phyloP scores from a whole-genome alignment of 1,140 invertebrate genomes.

The Magallana ariakensis region DNA sequence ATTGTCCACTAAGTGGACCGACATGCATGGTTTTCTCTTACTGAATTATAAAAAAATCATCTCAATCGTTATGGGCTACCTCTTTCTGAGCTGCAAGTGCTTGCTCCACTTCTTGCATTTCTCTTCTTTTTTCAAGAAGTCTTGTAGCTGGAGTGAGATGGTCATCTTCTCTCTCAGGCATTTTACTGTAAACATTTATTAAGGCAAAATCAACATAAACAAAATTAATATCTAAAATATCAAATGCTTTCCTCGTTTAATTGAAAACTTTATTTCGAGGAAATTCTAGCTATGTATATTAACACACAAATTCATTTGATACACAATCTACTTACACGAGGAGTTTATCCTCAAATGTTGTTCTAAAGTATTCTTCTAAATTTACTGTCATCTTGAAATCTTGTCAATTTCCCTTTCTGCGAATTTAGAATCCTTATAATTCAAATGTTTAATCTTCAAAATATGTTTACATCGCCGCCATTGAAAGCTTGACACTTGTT shows the following conservation, averaged over 20 bases:
- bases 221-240: too few species aligned
- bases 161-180: slow-evolving; percentile 80
- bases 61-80: slow-evolving; percentile 56
- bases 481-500: slow-evolving; percentile 57
- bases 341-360: slow-evolving; percentile 80
- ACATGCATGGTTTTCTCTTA: too few species aligned
- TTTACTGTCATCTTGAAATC: slow-evolving; percentile 75
- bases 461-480: slow-evolving; percentile 54
- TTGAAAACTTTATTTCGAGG: background rate
- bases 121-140: slow-evolving; percentile 78
- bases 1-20: too few species aligned
- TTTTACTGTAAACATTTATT: slow-evolving; percentile 73
- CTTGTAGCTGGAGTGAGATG: slow-evolving; percentile 80
- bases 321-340: slow-evolving; percentile 75
- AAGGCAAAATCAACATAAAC: background rate
- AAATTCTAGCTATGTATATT: background rate
- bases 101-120: slow-evolving; percentile 80
- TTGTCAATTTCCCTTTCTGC: slow-evolving; percentile 2
- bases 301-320: background rate
- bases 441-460: background rate
- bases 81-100: slow-evolving; percentile 79
- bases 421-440: background rate
- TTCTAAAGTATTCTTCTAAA: slow-evolving; percentile 79
- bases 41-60: too few species aligned
- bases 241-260: too few species aligned